phyloP scores from a whole-genome alignment of 2,113 vertebrate genomes.

The Archilochus colubris region DNA sequence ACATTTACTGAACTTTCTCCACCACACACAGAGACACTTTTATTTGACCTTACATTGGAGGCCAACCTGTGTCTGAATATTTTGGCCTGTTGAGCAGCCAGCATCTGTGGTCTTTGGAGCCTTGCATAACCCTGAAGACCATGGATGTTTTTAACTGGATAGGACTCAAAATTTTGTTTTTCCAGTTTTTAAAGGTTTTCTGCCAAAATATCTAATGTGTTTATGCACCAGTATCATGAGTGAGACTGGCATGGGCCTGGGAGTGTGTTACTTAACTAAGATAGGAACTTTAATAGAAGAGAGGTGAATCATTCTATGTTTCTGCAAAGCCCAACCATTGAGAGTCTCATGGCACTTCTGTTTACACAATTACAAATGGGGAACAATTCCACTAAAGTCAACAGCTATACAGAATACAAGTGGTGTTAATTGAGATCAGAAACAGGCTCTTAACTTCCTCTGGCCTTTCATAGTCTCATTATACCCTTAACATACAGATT shows the following conservation, averaged over 20 bases:
- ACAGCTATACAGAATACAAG: neutral
- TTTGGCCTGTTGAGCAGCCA: slow-evolving; percentile 27
- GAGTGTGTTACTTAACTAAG: neutral
- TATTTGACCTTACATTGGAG: slow-evolving; percentile 39
- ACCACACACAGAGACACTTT: slow-evolving; percentile 47
- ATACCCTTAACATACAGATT: neutral
- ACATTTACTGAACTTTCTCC: neutral
- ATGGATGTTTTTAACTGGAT: slow-evolving; percentile 42
- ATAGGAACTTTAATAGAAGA: neutral
- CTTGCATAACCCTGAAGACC: slow-evolving; percentile 36
- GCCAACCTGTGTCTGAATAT: slow-evolving; percentile 31
- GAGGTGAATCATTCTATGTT: neutral
- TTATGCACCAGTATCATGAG: neutral
- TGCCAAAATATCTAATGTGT: neutral
- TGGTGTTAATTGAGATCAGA: neutral
- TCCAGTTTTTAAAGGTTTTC: slow-evolving; percentile 4
- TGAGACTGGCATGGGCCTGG: neutral
- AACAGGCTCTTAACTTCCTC: neutral
- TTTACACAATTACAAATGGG: neutral
- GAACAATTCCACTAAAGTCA: neutral
- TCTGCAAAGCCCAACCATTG: neutral
- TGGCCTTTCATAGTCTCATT: neutral
- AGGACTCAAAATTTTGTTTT: neutral
- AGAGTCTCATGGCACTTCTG: neutral
- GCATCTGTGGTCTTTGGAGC: slow-evolving; percentile 42